Base-by-base conservation (phyloP, 2,888 invertebrate genomes). In the Coleophora deauratella region DNA sequence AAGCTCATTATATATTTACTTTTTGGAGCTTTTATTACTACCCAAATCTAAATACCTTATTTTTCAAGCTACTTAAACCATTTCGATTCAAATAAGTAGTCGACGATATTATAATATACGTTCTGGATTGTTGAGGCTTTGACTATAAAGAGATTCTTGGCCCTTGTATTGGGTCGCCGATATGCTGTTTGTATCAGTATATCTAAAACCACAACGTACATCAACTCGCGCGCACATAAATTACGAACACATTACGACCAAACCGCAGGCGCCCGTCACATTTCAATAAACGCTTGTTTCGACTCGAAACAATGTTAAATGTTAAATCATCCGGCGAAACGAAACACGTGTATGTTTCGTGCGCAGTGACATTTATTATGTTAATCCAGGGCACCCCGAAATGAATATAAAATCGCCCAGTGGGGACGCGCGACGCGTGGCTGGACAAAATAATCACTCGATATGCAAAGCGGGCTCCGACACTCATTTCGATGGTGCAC, bases 361-460 rank as follows among this genome's bases (percentile, higher is more conserved):
- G 33, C 15, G 27, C 28, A 36, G 27, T 32, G 33, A 43, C 31
- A 40, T 43, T 35, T 40, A 42, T 59, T 55, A 65, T 60, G 62
- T 60, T 62, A 59, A 67, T 66, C 50, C 31, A 11, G 31, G 7
- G 54, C 49, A 46, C 58, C 60, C 15, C 42, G 28, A 57, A 67
- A 72, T 68, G 65, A 70, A 70, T 75, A 68, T 59, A 66, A 67
- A 70, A 68, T 69, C 60, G 59, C 52, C 50, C 51, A 45, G 55
- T 54, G 38, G 40, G 21, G 35, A 32, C 55, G 50, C 50, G 47
- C 50, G 55, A 59, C 57, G 66, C 62, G 62, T 51, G 54, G 55
- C 46, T 51, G 64, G 53, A 66, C 71, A 70, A 72, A 73, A 75
- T 72, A 74, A 79, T 74, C 68, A 69, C 52, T 62, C 66, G 63